These are phyloP conservation scores for Phymanthus crucifer DNA, from an alignment of 92 coral and sea anemone species.

Conservation along the genomic window DNA sequence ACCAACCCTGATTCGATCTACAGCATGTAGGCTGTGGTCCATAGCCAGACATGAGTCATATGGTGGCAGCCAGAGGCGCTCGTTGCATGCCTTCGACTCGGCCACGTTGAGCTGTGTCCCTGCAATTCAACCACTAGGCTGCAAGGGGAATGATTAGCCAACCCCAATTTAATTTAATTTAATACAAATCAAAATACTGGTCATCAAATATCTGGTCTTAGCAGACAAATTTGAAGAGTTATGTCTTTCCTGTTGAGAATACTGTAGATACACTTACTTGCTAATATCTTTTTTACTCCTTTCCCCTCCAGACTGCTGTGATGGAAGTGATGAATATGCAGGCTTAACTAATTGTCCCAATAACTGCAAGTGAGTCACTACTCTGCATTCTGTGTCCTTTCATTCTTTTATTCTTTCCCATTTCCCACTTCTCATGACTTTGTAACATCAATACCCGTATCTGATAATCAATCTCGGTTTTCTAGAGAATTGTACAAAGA, in stretches of 20 bases:
- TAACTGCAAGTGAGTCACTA: constrained; percentile 83
- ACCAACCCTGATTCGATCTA: too few species aligned
- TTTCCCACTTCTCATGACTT: background rate
- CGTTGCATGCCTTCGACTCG: too few species aligned
- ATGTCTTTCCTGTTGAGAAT: background rate
- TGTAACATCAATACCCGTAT: background rate
- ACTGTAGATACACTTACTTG: background rate
- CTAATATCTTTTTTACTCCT: background rate
- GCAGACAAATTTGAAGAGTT: too few species aligned
- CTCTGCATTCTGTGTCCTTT: background rate
- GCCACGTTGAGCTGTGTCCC: too few species aligned
- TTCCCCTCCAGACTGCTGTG: constrained; percentile 81
- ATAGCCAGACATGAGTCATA: too few species aligned
- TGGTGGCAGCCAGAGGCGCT: too few species aligned
- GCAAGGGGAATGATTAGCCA: too few species aligned
- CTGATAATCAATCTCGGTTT: background rate
- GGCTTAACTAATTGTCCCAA: constrained; percentile 61
- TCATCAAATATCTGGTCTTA: too few species aligned
- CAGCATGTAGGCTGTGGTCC: too few species aligned
- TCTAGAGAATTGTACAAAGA: constrained; percentile 87
- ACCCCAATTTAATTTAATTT: too few species aligned
- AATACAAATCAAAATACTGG: too few species aligned
- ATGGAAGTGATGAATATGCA: constrained; percentile 93
- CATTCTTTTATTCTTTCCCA: background rate
- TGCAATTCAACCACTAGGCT: too few species aligned